Percentiles rank a stretch among this genome's conserved stretches.
Conservation (phyloP, 2,888 invertebrate genomes). For the Piscicola geometra region DNA sequence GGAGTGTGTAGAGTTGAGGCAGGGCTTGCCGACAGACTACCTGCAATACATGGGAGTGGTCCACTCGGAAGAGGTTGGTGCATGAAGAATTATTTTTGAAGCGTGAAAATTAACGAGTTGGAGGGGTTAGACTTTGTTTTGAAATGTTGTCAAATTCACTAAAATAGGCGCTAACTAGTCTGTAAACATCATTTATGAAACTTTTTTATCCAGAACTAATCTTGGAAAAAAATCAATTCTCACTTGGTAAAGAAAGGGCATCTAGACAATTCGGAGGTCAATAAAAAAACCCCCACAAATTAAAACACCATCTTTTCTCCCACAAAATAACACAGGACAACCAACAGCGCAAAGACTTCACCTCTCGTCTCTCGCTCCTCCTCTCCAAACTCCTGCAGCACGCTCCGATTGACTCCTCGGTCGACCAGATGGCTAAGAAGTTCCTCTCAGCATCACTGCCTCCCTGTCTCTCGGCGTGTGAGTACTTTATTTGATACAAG, state of each 20-base stretch:
- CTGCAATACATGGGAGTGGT: conserved; percentile 71
- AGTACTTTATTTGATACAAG: too few species aligned
- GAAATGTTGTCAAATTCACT: too few species aligned
- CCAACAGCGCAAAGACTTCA: conserved; percentile 55
- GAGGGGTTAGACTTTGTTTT: too few species aligned
- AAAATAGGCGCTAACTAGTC: too few species aligned
- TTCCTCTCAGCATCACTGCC: conserved; percentile 83
- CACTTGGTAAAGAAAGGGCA: too few species aligned
- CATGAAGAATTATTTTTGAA: too few species aligned
- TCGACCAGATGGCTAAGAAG: conserved; percentile 78
- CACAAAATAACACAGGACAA: conserved; percentile 44
- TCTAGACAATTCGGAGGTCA: too few species aligned
- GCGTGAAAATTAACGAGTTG: too few species aligned
- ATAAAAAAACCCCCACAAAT: not conserved
- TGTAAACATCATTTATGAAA: too few species aligned
- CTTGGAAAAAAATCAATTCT: too few species aligned
- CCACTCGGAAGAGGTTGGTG: conserved; percentile 59
- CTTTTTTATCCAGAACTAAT: too few species aligned
- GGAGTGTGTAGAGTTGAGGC: conserved; percentile 68
- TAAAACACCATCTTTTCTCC: not conserved
- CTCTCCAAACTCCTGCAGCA: conserved; percentile 63
- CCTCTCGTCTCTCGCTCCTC: conserved; percentile 49
- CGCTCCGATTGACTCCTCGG: conserved; percentile 70
- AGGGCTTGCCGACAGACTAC: conserved; percentile 75
- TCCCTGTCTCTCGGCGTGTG: conserved; percentile 64